Conservation (phyloP, 2,113 vertebrate species). For the Rhinoderma darwinii region DNA sequence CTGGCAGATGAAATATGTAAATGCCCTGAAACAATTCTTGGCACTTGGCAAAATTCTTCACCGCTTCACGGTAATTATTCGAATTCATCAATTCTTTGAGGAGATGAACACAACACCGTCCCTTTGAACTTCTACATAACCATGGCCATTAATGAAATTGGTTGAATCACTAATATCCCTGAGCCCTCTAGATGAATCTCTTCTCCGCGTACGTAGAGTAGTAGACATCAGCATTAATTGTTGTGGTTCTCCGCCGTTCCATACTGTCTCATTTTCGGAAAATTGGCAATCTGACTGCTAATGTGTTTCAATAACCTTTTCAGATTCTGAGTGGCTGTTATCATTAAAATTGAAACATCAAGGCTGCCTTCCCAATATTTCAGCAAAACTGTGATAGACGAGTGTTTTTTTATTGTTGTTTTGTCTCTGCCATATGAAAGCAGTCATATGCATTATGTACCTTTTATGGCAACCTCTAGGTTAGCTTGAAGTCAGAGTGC, state of each 20-base stretch:
- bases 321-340: constrained; percentile 4
- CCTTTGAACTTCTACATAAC: constrained; percentile 32
- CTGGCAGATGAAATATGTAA: constrained; percentile 45
- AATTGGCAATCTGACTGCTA: constrained; percentile 27
- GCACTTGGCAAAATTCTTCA: constrained; percentile 30
- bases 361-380: constrained; percentile 18
- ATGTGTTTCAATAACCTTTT: constrained; percentile 22
- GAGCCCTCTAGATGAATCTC: not conserved
- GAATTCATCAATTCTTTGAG: constrained; percentile 47
- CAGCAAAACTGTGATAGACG: not conserved
- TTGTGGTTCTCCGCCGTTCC: not conserved
- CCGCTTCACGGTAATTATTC: constrained; percentile 29
- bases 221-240: constrained; percentile 25
- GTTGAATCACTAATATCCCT: constrained; percentile 5
- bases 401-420: not conserved
- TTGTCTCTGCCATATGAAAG: not conserved
- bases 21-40: constrained; percentile 44
- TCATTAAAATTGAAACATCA: constrained; percentile 33
- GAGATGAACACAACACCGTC: not conserved
- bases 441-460: too few species aligned
- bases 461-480: too few species aligned
- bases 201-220: not conserved
- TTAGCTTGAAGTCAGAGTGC: too few species aligned
- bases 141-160: constrained; percentile 27
- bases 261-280: not conserved